Evolutionary conservation across 2,888 invertebrate genomes (phyloP), one percentile per base, ranked within the genome.

Genomic region (Ecliptopera silaceata): DNA sequence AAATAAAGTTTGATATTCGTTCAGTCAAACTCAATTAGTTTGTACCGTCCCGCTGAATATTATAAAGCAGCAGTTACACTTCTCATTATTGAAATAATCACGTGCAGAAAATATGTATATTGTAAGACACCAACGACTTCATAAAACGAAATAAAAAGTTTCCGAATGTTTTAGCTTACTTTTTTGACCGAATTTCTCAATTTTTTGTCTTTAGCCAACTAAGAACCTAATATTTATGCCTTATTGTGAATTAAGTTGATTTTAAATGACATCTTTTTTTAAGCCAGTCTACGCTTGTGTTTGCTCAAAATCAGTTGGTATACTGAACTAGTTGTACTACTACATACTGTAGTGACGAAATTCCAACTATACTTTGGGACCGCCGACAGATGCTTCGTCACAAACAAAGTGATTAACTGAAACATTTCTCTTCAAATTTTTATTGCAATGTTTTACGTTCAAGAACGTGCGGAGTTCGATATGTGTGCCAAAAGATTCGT

Each of bases 391-490:
- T 69, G 72, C 70, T 70, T 72, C 70, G 64, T 70, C 68, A 70
- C 72, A 83, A 82, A 83, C 82, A 82, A 77, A 79, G 74, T 77
- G 74, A 82, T 84, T 82, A 81, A 77, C 71, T 69, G 56, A 63
- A 69, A 66, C 72, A 66, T 76, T 74, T 76, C 69, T 66, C 66
- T 66, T 65, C 57, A 63, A 36, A 57, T 54, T 63, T 63, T 77
- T 73, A 78, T 77, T 75, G 69, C 65, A 68, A 65, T 69, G 65
- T 73, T 77, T 70, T 70, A 68, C 68, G 66, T 72, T 71, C 57
- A 63, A 47, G 58, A 65, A 66, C 69, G 70, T 64, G 72, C 67
- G 64, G 39, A 70, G 68, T 70, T 72, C 68, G 70, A 63, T 69
- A 58, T 58, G 68, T 63, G 75, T 84, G 84, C 83, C 84, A 85